Evolutionary conservation across 1,140 invertebrate genomes (phyloP), one percentile per base, ranked within the genome.

Genomic region (Zaprionus inermis): DNA sequence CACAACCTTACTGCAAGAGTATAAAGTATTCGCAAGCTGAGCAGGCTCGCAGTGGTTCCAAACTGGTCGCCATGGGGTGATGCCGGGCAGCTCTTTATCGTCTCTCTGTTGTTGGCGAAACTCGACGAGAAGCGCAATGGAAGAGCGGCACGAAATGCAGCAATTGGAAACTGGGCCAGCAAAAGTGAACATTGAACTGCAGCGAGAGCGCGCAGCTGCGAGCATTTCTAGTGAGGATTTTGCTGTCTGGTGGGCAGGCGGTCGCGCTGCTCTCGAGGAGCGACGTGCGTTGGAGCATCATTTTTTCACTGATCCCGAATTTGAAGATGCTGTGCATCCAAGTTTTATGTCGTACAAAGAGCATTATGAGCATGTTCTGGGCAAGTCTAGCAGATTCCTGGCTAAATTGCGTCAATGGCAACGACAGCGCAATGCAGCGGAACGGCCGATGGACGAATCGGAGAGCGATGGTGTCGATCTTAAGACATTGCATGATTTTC

Each of bases 261-360:
- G 95, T 12, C 81, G 92, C 49, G 93, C 95, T n/a, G 96, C 96
- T 92, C 96, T 91, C 14, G 58, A 49, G 24, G 58, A 88, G 41
- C 85, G 81, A 0, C 73, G 86, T 18, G 58, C 69, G 5, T 63
- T 92, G 96, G 96, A 97, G 90, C 92, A 94, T 6, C 94, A 94
- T 67, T 96, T 97, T 46, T 92, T 97, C 1, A 94, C 94, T 28
- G 96, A 97, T 93, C 95, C 95, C 2, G 94, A 95, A 12, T 93
- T 97, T 11, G 86, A 93, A 49, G 96, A 97, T 75, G 91, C 93
- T 41, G 92, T 96, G 7, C 96, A 96, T 54, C 91, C 94, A 1
- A 95, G 96, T 79, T 97, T 96, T 90, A 93, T 97, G 73, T 97
- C 96, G 80, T 96, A 98, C 85, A 97, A 97, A 86, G 96, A 97